Evolutionary conservation across 2,888 invertebrate genomes (phyloP).

Genomic region (Dryococelus australis): DNA sequence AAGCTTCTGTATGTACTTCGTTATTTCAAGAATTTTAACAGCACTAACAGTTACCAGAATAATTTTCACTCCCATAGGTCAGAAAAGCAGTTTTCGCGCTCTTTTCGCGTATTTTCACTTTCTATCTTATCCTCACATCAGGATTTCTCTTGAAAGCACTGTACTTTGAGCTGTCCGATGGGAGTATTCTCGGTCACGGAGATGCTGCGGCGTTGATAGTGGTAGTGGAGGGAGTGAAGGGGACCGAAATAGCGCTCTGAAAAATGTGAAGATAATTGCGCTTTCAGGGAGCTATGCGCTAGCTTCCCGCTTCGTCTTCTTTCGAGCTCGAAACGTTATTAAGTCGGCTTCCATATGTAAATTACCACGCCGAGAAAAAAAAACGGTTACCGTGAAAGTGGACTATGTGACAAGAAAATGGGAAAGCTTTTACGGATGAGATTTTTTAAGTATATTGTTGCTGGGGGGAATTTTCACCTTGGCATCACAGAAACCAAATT

Average conservation of each 20-base stretch:
- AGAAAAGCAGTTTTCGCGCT: background rate
- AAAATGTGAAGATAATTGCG: slow-evolving; percentile 16
- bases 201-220: background rate
- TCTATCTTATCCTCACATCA: background rate
- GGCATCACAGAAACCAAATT: no score
- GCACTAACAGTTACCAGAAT: no score
- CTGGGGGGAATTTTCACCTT: background rate
- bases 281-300: slow-evolving; percentile 10
- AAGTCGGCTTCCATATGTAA: slow-evolving; percentile 16
- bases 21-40: no score
- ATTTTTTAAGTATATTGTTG: background rate
- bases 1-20: no score
- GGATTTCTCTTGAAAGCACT: background rate
- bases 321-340: slow-evolving; percentile 3
- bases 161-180: background rate
- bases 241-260: slow-evolving; percentile 4
- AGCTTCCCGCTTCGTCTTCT: background rate
- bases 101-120: background rate
- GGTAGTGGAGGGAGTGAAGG: background rate
- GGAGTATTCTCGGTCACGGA: background rate
- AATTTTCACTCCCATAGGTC: no score
- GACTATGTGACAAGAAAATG: background rate
- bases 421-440: background rate
- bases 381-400: background rate
- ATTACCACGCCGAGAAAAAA: background rate